Evolutionary conservation across 2,797 vertebrate species (phyloP), one percentile per base, ranked within the genome.

Genomic region (Rhynchonycteris naso): DNA sequence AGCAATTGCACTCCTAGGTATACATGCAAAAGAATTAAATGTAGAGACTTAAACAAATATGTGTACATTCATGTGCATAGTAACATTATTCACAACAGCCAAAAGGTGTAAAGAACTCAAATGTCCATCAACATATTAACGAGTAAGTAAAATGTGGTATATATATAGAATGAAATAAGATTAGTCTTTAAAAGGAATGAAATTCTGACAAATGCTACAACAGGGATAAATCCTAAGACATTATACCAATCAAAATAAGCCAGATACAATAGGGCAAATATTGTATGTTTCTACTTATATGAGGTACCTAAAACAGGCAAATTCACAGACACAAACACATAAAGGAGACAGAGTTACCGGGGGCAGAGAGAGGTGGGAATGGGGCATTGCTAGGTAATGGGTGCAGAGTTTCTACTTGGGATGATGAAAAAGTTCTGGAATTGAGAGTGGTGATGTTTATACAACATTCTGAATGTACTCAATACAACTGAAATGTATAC

Each of bases 381-480:
- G 8, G 30, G 9, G 7, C 79, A 15, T 84, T 91, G 86, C 1
- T 95, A 8, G 47, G 80, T 75, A 90, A 88, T 50, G 33, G 21
- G 15, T 87, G 14, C 47, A 90, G n/a, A 75, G 71, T 87, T 87
- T 58, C 38, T 86, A 18, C 76, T 52, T 76, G 59, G 13, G 4
- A 90, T 84, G 54, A 93, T 69, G n/a, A 89, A 93, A 92, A 86
- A 59, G 21, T 92, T 90, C 66, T 92, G 18, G 19, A 91, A 91
- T 56, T 88, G 68, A 82, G 38, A 80, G 35, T 50, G 9, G 21
- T 84, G 33, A 85, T 58, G 21, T n/a, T 91, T 71, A 74, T 5
- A 91, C 24, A 92, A 68, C 14, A 68, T 15, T 35, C 19, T 61
- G 33, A 91, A 89, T 75, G 3, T 38, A 93, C 54, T 72, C 93